Percentiles rank a stretch among this genome's conserved stretches.
phyloP scores from a whole-genome alignment of 2,797 vertebrate species.

The Helarctos malayanus region DNA sequence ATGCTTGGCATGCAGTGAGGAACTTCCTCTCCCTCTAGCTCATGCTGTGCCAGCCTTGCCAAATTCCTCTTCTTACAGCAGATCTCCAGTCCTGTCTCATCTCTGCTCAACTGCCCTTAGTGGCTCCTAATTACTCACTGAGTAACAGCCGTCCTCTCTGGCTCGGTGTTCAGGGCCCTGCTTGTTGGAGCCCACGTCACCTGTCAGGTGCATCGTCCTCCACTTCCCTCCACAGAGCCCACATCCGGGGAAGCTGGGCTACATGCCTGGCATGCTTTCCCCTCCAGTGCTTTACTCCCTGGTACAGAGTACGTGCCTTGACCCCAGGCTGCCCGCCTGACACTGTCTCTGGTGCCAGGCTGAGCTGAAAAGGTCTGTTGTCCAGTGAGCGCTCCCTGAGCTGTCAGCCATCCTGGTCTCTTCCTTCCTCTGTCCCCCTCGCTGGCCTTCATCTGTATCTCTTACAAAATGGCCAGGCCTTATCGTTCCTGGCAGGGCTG shows the following conservation, averaged over 20 bases:
- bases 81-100: not conserved
- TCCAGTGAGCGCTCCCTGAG: not conserved
- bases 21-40: not conserved
- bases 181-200: accelerated
- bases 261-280: not conserved
- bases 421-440: not conserved
- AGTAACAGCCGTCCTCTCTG: not conserved
- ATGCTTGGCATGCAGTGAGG: not conserved
- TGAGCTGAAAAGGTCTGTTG: accelerated
- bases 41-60: not conserved
- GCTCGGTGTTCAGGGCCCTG: not conserved
- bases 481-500: not conserved
- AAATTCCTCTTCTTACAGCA: not conserved
- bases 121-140: not conserved
- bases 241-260: not conserved
- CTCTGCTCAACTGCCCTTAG: not conserved
- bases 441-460: not conserved
- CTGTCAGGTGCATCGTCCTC: not conserved
- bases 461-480: not conserved
- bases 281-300: not conserved
- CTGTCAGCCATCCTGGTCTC: not conserved
- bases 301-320: accelerated
- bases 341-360: not conserved
- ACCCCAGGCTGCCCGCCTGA: not conserved
- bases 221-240: accelerated